phyloP scores from a whole-genome alignment of 2,888 invertebrate species.

The Pterostichus madidus region DNA sequence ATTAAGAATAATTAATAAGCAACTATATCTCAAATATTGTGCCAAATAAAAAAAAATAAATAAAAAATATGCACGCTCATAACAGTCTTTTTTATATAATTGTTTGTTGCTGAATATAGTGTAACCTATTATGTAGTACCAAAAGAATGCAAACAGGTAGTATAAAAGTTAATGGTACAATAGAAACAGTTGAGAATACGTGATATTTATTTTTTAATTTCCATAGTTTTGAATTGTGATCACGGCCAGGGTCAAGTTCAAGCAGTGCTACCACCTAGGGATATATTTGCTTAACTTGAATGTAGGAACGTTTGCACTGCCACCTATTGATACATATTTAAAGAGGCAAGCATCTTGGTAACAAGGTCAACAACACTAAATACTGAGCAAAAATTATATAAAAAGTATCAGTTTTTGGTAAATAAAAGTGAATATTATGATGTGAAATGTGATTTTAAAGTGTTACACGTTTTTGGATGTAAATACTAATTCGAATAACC shows the following conservation, averaged over 20 bases:
- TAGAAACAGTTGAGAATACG: not conserved
- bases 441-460: constrained; percentile 66
- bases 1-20: constrained; percentile 60
- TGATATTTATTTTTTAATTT: constrained; percentile 45
- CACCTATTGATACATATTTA: constrained; percentile 68
- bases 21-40: constrained; percentile 65
- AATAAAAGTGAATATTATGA: constrained; percentile 64
- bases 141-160: constrained; percentile 24
- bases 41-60: constrained; percentile 65
- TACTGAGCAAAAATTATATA: constrained; percentile 67
- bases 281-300: constrained; percentile 63
- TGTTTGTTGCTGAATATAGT: constrained; percentile 22
- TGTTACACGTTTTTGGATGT: constrained; percentile 55
- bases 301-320: constrained; percentile 48
- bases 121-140: not conserved
- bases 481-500: constrained; percentile 61
- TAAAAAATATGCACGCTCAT: constrained; percentile 66
- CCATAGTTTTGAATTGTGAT: constrained; percentile 44
- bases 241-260: constrained; percentile 62
- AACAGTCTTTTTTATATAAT: constrained; percentile 38
- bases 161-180: constrained; percentile 20
- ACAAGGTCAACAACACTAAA: constrained; percentile 77
- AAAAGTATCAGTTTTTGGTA: constrained; percentile 66
- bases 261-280: constrained; percentile 63
- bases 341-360: constrained; percentile 76